Percentiles rank a stretch among this genome's conserved stretches.
Conservation (phyloP, 2,797 vertebrate genomes). For the Lacerta bilineata region DNA sequence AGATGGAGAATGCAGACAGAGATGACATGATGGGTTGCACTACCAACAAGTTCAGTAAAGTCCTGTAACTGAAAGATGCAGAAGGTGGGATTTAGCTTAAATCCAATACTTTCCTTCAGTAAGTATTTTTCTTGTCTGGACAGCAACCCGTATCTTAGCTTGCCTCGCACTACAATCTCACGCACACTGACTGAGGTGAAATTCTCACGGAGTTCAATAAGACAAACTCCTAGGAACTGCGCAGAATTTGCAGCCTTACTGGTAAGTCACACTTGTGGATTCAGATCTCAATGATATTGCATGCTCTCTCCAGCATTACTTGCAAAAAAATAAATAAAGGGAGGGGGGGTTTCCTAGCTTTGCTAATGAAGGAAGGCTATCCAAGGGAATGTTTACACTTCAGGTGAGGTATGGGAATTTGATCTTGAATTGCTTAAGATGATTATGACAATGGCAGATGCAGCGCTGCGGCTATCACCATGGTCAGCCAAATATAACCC, state of each 20-base stretch:
- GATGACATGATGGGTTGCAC: too few species aligned
- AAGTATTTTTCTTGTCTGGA: not conserved
- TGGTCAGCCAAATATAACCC: not conserved
- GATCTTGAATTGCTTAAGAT: fast-evolving
- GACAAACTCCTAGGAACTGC: too few species aligned
- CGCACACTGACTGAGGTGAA: not conserved
- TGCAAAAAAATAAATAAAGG: not conserved
- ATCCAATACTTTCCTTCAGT: not conserved
- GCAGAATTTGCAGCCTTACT: not conserved
- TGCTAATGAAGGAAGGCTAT: not conserved
- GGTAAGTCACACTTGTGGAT: not conserved
- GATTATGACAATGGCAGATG: not conserved
- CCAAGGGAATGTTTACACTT: not conserved
- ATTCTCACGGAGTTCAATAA: not conserved
- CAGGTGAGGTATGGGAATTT: not conserved
- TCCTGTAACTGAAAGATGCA: not conserved
- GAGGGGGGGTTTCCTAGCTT: too few species aligned
- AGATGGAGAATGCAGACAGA: not conserved
- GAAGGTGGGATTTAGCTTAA: not conserved
- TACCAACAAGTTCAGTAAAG: not conserved
- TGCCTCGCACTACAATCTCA: not conserved
- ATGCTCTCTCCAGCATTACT: too few species aligned
- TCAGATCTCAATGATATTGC: not conserved
- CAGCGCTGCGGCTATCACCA: fast-evolving
- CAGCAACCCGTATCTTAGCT: not conserved